Percentiles rank a stretch among this genome's conserved stretches.
Evolutionary conservation across 2,888 invertebrate genomes (phyloP).

Genomic region (Pheosia gnoma): DNA sequence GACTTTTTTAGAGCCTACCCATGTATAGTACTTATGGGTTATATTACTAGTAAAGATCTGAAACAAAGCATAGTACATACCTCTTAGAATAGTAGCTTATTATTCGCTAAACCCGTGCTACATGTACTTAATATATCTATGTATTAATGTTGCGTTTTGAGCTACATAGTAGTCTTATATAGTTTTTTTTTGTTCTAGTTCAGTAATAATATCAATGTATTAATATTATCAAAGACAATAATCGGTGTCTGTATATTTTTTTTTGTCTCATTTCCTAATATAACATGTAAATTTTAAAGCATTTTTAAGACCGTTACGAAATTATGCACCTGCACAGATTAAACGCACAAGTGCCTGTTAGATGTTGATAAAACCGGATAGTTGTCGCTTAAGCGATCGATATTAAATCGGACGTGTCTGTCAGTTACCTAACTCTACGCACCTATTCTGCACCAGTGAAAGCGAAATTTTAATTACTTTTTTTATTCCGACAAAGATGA

Average conservation of each 20-base stretch:
- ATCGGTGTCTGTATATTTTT: too few species aligned
- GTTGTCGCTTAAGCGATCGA: slow-evolving; percentile 69
- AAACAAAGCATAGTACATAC: too few species aligned
- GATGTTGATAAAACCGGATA: slow-evolving; percentile 61
- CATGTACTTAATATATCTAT: too few species aligned
- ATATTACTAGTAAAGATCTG: too few species aligned
- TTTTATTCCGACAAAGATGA: slow-evolving; percentile 72
- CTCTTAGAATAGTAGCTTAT: too few species aligned
- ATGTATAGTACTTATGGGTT: too few species aligned
- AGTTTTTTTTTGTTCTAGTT: too few species aligned
- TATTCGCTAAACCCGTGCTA: too few species aligned
- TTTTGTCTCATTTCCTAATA: too few species aligned
- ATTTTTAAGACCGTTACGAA: slow-evolving; percentile 26
- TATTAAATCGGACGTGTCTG: slow-evolving; percentile 64
- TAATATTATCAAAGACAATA: too few species aligned
- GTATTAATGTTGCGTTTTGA: neutral
- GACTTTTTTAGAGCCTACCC: too few species aligned
- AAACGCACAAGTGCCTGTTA: slow-evolving; percentile 29
- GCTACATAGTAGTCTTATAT: neutral
- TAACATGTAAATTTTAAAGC: neutral
- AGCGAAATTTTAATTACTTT: slow-evolving; percentile 78
- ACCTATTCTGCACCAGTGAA: slow-evolving; percentile 72
- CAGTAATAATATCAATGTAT: too few species aligned
- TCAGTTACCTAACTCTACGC: slow-evolving; percentile 74
- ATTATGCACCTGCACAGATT: slow-evolving; percentile 31